Base-by-base conservation (phyloP, 2,888 invertebrate genomes). In the Pyrrhia umbra region DNA sequence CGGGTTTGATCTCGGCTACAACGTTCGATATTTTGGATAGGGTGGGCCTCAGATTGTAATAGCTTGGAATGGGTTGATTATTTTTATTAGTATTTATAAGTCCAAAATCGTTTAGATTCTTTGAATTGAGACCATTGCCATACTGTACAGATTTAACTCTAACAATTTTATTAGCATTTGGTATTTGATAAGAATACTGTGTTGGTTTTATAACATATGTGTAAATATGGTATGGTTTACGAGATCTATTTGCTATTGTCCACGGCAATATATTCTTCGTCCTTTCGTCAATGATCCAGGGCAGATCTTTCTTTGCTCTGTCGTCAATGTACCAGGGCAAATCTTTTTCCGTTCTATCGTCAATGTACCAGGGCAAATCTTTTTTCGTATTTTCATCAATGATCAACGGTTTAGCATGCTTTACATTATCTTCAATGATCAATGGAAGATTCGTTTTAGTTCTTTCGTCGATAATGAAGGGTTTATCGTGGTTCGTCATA, bases 181-280 rank as follows among this genome's bases (percentile, higher is more conserved):
- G 43, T 16, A 10, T 39, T 13, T 40, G 1, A 25, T 61, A 25
- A 37, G 40, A 20, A 16, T 16, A 3, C n/a, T 39, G 39, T 0
- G 23, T 10, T 39, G 71, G 68, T 2, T 51, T 68, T 43, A 58
- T 21, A 1, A 58, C 25, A 40, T 68, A 74, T 6, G 54, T 62
- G 16, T 68, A 56, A 15, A 47, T 8, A 13, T 61, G 30, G 34
- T 58, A 46, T 6, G 58, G 64, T 4, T 34, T n/a, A n/a, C 13
- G 34, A 1, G 1, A 0, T 8, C 23, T 2, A 2, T 34, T 8
- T 51, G 18, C 43, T 6, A 27, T 30, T 2, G 13, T 21, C 63
- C 49, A 62, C 3, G 45, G 43, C 15, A 40, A 1, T 6, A 30
- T 23, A n/a, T 20, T 9, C 8, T 9, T 9, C 1, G 4, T 9